These are phyloP conservation scores for Girardia tigrina DNA, from an alignment of 2,888 invertebrate genomes.

Conservation along the genomic window DNA sequence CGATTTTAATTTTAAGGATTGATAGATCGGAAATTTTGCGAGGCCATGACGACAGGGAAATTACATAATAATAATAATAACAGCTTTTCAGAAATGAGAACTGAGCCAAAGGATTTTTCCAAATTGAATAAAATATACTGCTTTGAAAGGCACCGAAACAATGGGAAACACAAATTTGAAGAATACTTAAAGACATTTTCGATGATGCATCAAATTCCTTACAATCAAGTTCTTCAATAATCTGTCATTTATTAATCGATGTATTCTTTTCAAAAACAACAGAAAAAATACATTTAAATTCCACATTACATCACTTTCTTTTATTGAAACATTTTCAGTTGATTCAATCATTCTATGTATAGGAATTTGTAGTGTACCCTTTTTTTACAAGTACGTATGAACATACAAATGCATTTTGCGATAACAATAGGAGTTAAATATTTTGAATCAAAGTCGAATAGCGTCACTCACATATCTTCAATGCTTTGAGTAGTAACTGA, in stretches of 20 bases:
- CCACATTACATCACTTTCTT: not conserved
- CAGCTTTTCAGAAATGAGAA: not conserved
- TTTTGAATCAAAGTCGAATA: slow-evolving; percentile 65
- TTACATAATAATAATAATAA: not conserved
- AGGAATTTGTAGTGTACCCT: no score
- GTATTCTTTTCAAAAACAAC: slow-evolving; percentile 12
- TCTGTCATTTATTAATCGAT: not conserved
- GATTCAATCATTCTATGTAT: no score
- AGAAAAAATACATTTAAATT: not conserved
- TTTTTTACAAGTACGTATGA: slow-evolving; percentile 63
- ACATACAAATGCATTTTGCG: slow-evolving; percentile 69
- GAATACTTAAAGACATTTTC: not conserved
- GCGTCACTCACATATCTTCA: slow-evolving; percentile 71
- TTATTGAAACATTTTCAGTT: no score
- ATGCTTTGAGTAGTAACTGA: no score
- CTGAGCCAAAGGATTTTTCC: slow-evolving; percentile 11
- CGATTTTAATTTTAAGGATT: not conserved
- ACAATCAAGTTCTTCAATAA: slow-evolving; percentile 23
- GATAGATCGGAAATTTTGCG: not conserved
- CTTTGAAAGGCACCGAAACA: not conserved
- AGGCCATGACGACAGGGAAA: slow-evolving; percentile 3
- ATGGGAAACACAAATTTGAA: not conserved
- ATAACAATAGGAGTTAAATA: slow-evolving; percentile 68
- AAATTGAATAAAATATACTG: not conserved
- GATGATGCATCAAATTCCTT: not conserved